Percentiles rank a stretch among this genome's conserved stretches.
Evolutionary conservation across 1,140 invertebrate genomes (phyloP).

Genomic region (Papilio xuthus): DNA sequence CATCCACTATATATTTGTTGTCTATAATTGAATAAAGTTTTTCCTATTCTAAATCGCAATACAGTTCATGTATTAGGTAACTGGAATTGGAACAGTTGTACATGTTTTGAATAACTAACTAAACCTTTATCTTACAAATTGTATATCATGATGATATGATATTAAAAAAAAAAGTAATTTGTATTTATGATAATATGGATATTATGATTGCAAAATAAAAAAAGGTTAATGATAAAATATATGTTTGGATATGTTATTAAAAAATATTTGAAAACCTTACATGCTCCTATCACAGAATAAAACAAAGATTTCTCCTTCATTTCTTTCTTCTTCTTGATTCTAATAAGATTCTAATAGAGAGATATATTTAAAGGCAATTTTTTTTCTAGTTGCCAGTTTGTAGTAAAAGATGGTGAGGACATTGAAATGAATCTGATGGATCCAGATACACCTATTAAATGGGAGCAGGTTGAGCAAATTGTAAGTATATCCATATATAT

Average conservation of each 20-base stretch:
- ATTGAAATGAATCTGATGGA: constrained; percentile 89
- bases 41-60: neutral
- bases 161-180: too few relatives aligned
- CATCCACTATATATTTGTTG: neutral
- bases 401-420: constrained; percentile 90
- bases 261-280: too few relatives aligned
- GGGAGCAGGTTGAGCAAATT: constrained; percentile 96
- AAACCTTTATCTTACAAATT: neutral
- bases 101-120: neutral
- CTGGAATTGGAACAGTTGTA: neutral
- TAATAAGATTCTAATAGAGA: neutral
- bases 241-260: too few relatives aligned
- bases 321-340: too few relatives aligned
- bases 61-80: neutral
- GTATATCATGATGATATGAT: too few relatives aligned
- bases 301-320: too few relatives aligned
- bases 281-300: too few relatives aligned
- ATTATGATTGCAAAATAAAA: too few relatives aligned
- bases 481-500: constrained; percentile 82
- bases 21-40: neutral
- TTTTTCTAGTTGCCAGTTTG: constrained; percentile 94
- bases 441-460: constrained; percentile 95
- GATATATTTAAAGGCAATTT: neutral
- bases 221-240: too few relatives aligned
- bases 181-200: too few relatives aligned